These are phyloP conservation scores for Dexiosoma caninum DNA, from an alignment of 2,888 invertebrate species.

Conservation along the genomic window DNA sequence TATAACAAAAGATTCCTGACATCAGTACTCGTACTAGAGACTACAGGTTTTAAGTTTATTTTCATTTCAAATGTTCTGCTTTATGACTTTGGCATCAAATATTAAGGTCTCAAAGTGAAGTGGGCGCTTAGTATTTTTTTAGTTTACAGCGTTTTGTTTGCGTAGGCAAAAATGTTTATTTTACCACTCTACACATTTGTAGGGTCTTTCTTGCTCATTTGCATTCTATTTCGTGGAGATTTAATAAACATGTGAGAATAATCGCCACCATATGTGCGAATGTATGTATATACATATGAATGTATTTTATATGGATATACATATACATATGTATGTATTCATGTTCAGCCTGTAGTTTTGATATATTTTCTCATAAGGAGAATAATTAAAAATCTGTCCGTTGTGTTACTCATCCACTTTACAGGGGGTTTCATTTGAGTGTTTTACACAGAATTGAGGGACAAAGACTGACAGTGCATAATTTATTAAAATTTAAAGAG, in stretches of 20 bases:
- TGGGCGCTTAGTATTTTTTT: conserved; percentile 30
- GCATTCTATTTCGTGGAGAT: conserved; percentile 52
- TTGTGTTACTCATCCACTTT: conserved; percentile 48
- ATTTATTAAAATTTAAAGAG: conserved; percentile 36
- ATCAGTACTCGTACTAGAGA: background rate
- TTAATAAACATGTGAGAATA: conserved; percentile 11
- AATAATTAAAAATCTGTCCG: conserved; percentile 55
- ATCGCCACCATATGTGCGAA: background rate
- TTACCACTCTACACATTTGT: conserved; percentile 38
- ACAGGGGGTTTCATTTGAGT: conserved; percentile 25
- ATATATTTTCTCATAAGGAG: conserved; percentile 35
- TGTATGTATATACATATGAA: background rate
- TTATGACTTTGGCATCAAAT: conserved; percentile 31
- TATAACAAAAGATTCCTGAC: background rate
- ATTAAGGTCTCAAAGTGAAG: conserved; percentile 39
- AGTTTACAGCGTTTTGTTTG: conserved; percentile 35
- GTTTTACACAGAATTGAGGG: conserved; percentile 45
- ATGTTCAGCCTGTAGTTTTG: background rate
- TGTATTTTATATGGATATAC: background rate
- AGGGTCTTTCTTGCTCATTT: conserved; percentile 56
- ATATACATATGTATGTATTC: background rate
- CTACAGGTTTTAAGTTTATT: background rate
- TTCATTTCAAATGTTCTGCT: background rate
- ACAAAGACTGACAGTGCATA: conserved; percentile 54
- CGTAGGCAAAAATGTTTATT: conserved; percentile 57